Evolutionary conservation across 2,888 invertebrate species (phyloP), one percentile per base, ranked within the genome.

Genomic region (Xestoiulus laeticollis): DNA sequence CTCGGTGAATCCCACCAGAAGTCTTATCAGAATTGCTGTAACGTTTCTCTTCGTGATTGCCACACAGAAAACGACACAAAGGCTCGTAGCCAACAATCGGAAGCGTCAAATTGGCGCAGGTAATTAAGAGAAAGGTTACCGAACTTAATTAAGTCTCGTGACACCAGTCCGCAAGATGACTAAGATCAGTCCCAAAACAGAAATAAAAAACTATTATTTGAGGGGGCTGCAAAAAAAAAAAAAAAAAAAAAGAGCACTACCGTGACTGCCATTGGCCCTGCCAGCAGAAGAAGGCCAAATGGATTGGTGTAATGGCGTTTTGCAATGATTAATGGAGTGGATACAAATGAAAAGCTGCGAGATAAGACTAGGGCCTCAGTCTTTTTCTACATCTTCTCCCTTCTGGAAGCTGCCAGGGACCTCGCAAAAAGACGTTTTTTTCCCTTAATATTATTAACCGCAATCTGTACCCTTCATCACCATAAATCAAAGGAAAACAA

Each of bases 401-500:
- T 30, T 78, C 78, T 78, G 78, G 78, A 78, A 78, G 30, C 78
- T 78, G 78, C 78, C 78, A 78, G 12, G 30, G 78, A 78, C 26
- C 30, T 78, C 78, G 78, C 78, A 30, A 78, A 78, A 78, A 78
- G 78, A 78, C 78, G 30, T 14, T 78, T 78, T 78, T 78, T 78
- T 30, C 14, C 78, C 78, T 68, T 78, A 78, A 78, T 78, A 78
- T 14, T 78, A 78, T 78, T 78, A 78, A 78, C 78, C 78, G 78
- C 78, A 78, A 78, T 78, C 78, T 78, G 78, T 78, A 85, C 44
- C 43, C 85, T 85, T 85, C 85, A 85, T 85, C 85, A 38, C 85
- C 85, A 85, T 85, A 85, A 85, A 85, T 85, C 85, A 85, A 85
- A 85, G 43, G 43, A 85, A 85, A 38, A 85, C 85, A 85, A 85